A percentile compares a stretch with the other conserved stretches of the same genome.
These are phyloP conservation scores for Pantherophis vulpinus DNA, from an alignment of 2,797 vertebrate species.

Conservation along the genomic window DNA sequence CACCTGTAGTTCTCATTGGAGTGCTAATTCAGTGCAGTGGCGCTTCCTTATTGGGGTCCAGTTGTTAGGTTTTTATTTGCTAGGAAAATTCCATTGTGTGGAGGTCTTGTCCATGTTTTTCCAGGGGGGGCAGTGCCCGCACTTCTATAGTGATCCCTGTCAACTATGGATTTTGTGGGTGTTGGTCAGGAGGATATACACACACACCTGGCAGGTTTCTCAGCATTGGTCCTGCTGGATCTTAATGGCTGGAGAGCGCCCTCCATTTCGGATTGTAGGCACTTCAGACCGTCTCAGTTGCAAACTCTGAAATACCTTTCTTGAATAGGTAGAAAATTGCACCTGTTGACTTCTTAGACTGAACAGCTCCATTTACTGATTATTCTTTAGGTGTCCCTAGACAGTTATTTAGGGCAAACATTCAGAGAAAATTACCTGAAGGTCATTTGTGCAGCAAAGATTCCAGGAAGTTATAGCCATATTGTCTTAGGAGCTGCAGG, in stretches of 20 bases:
- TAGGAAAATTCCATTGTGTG: neutral
- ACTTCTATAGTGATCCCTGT: neutral
- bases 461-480: neutral
- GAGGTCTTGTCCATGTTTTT: no score
- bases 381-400: neutral
- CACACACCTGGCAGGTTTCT: neutral
- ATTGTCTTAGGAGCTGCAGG: neutral
- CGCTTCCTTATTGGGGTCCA: neutral
- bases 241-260: neutral
- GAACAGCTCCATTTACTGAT: neutral
- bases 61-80: neutral
- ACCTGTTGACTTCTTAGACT: neutral
- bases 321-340: constrained; percentile 1
- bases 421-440: neutral
- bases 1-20: neutral
- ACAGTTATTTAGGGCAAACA: neutral
- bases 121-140: neutral
- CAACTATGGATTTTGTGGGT: neutral
- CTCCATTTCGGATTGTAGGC: neutral
- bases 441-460: neutral
- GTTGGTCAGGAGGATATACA: neutral
- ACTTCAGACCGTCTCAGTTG: neutral
- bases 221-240: neutral
- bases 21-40: constrained; percentile 24
- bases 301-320: accelerated